Conservation (phyloP, 2,888 invertebrate genomes). For the Pterobdella sp. region DNA sequence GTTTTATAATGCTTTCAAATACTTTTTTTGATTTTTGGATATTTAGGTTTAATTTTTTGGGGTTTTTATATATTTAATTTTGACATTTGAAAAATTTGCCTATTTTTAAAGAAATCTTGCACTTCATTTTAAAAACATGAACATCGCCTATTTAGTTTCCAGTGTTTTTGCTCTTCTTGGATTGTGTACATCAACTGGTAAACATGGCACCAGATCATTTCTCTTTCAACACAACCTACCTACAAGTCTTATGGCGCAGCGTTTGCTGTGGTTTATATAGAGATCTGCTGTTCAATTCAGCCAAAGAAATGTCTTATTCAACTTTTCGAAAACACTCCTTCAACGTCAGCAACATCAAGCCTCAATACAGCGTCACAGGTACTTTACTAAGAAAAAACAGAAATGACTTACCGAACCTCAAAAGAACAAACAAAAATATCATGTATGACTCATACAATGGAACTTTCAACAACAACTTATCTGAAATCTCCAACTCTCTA, state of each 20-base stretch:
- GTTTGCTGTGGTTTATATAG: slow-evolving; percentile 79
- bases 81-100: not conserved
- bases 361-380: slow-evolving; percentile 4
- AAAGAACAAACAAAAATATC: not conserved
- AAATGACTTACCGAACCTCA: slow-evolving; percentile 16
- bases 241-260: slow-evolving; percentile 84
- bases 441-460: slow-evolving; percentile 2
- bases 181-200: slow-evolving; percentile 83
- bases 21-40: not conserved
- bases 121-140: too few species aligned
- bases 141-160: too few species aligned
- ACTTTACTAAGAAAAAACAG: slow-evolving; percentile 20
- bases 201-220: slow-evolving; percentile 80
- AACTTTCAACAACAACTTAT: not conserved
- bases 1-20: not conserved
- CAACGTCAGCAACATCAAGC: not conserved
- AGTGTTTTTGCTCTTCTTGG: slow-evolving; percentile 79
- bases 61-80: not conserved
- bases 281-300: slow-evolving; percentile 75
- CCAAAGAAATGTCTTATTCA: slow-evolving; percentile 21
- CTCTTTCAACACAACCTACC: slow-evolving; percentile 82
- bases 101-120: too few species aligned
- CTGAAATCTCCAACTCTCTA: not conserved
- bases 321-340: slow-evolving; percentile 9
- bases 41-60: slow-evolving; percentile 1